Percentiles rank a stretch among this genome's conserved stretches.
Evolutionary conservation across 1,140 invertebrate species (phyloP).

Genomic region (Hormaphis cornu): DNA sequence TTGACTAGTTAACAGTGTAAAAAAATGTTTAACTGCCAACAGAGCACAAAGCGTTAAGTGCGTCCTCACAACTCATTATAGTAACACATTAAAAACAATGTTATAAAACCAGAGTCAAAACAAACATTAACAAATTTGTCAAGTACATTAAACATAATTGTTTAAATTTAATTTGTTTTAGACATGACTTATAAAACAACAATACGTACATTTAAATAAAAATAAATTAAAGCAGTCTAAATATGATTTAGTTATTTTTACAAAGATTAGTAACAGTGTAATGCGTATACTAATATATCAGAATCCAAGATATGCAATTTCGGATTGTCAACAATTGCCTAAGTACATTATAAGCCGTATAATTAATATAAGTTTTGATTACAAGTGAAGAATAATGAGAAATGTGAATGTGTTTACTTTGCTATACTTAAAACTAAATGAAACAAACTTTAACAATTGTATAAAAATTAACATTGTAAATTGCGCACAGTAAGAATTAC

Average conservation of each 20-base stretch:
- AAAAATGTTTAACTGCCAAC: conserved; percentile 1
- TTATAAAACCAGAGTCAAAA: conserved; percentile 26
- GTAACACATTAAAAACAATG: conserved; percentile 21
- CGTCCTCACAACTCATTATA: conserved; percentile 22
- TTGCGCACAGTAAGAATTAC: conserved; percentile 12
- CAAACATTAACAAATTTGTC: conserved; percentile 25
- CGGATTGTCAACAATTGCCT: conserved; percentile 30
- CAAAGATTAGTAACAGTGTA: background rate
- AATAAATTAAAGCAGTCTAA: conserved; percentile 9
- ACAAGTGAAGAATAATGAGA: background rate
- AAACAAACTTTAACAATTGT: conserved; percentile 25
- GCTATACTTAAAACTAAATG: conserved; percentile 12
- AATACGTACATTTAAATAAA: background rate
- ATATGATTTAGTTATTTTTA: background rate
- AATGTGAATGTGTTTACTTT: conserved; percentile 6
- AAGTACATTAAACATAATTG: conserved; percentile 9
- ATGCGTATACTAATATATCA: background rate
- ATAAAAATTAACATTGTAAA: conserved; percentile 22
- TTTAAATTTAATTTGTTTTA: background rate
- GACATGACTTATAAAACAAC: background rate
- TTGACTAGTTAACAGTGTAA: background rate
- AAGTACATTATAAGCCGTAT: conserved; percentile 7
- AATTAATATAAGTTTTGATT: conserved; percentile 6
- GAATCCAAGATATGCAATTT: conserved; percentile 30
- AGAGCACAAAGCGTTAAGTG: conserved; percentile 16